A percentile compares a stretch with the other conserved stretches of the same genome.
These are phyloP conservation scores for Falco biarmicus DNA, from an alignment of 2,797 vertebrate species.

Conservation along the genomic window DNA sequence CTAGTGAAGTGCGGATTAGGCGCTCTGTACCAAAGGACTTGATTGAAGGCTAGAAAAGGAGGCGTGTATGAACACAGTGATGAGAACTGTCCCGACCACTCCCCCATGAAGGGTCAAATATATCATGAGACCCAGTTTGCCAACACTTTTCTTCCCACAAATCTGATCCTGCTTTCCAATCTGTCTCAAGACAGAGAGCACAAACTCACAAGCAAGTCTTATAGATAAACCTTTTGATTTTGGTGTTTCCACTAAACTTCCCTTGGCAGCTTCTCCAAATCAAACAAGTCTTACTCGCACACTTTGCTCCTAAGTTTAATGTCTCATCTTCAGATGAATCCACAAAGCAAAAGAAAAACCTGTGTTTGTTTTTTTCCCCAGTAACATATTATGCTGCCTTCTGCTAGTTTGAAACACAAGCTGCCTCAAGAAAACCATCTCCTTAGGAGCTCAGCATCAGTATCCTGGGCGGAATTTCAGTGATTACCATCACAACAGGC, in stretches of 20 bases:
- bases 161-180: not conserved
- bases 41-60: constrained; percentile 69
- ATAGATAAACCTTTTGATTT: not conserved
- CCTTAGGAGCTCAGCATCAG: not conserved
- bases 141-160: not conserved
- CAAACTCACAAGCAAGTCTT: not conserved
- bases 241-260: not conserved
- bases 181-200: not conserved
- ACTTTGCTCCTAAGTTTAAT: not conserved
- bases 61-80: not conserved
- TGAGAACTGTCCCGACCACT: not conserved
- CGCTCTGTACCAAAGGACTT: constrained; percentile 77
- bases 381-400: not conserved
- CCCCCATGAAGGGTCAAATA: not conserved
- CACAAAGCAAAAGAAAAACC: not conserved
- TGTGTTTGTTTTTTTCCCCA: not conserved
- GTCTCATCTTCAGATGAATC: not conserved
- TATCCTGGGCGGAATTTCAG: not conserved
- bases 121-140: not conserved
- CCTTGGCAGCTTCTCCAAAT: not conserved
- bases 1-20: constrained; percentile 89
- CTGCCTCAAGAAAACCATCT: not conserved
- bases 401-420: constrained; percentile 6
- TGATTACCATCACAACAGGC: not conserved
- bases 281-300: not conserved